Percentiles rank a stretch among this genome's conserved stretches.
phyloP scores from a whole-genome alignment of 2,888 invertebrate species.

The Hoplodrina blanda region DNA sequence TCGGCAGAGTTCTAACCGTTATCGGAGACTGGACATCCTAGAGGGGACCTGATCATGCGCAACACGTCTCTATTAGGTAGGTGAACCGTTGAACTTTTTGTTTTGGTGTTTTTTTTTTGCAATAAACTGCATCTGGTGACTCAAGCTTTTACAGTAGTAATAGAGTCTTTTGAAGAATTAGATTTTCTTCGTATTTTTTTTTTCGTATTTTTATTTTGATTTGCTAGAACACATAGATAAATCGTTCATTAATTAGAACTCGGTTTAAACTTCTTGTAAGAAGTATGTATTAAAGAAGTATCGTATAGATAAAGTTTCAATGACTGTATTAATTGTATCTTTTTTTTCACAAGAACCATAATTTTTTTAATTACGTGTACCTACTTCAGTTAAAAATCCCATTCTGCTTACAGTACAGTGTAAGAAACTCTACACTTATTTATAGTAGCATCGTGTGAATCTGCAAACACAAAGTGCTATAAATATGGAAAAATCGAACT shows the following conservation, averaged over 20 bases:
- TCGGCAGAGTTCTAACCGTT: constrained; percentile 84
- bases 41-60: constrained; percentile 75
- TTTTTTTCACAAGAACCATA: background rate
- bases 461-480: constrained; percentile 69
- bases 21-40: constrained; percentile 80
- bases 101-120: constrained; percentile 72
- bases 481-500: constrained; percentile 71
- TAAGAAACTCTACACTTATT: constrained; percentile 40
- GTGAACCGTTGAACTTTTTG: constrained; percentile 77
- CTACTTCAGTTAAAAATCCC: background rate
- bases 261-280: background rate
- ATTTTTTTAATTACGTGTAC: background rate
- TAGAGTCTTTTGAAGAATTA: constrained; percentile 15
- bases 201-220: background rate
- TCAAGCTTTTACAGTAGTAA: constrained; percentile 54
- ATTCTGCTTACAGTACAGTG: background rate
- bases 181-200: background rate
- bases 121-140: constrained; percentile 59
- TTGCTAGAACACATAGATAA: background rate
- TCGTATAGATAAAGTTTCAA: background rate
- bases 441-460: constrained; percentile 69
- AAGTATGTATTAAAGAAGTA: no score
- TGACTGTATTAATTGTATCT: background rate
- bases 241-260: background rate
- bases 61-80: constrained; percentile 75